These are phyloP conservation scores for Ctenicera cuprea DNA, from an alignment of 2,888 invertebrate species.

Conservation along the genomic window DNA sequence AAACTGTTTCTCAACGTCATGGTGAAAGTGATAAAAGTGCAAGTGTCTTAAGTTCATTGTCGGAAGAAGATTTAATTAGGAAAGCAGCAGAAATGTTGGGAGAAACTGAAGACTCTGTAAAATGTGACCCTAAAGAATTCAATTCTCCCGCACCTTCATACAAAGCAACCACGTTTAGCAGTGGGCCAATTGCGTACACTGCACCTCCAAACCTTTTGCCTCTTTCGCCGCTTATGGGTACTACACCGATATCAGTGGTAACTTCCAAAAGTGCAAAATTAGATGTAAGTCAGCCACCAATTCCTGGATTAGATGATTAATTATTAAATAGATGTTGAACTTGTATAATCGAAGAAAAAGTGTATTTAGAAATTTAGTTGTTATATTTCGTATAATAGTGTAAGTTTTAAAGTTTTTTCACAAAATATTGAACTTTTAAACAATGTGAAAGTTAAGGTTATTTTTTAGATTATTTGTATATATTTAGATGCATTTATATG, in stretches of 20 bases:
- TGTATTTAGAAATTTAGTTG: constrained; percentile 22
- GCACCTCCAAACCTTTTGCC: constrained; percentile 69
- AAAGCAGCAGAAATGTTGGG: constrained; percentile 77
- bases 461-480: constrained; percentile 4
- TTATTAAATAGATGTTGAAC: constrained; percentile 35
- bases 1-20: constrained; percentile 5
- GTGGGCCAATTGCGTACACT: constrained; percentile 62
- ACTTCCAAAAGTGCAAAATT: constrained; percentile 63
- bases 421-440: constrained; percentile 12
- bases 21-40: constrained; percentile 52
- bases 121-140: constrained; percentile 43
- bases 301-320: constrained; percentile 69
- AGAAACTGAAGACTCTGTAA: constrained; percentile 64
- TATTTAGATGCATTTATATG: constrained; percentile 25
- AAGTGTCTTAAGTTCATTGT: constrained; percentile 74
- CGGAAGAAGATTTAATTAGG: constrained; percentile 76
- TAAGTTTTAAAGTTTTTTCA: constrained; percentile 44
- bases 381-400: constrained; percentile 20
- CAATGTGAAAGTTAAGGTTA: constrained; percentile 9
- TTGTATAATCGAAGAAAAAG: constrained; percentile 13
- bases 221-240: constrained; percentile 44
- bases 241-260: constrained; percentile 44
- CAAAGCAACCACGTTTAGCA: constrained; percentile 21
- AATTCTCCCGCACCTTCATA: constrained; percentile 13
- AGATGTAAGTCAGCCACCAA: constrained; percentile 67